Conservation (phyloP, 2,113 vertebrate species). For the Centropus unirufus region DNA sequence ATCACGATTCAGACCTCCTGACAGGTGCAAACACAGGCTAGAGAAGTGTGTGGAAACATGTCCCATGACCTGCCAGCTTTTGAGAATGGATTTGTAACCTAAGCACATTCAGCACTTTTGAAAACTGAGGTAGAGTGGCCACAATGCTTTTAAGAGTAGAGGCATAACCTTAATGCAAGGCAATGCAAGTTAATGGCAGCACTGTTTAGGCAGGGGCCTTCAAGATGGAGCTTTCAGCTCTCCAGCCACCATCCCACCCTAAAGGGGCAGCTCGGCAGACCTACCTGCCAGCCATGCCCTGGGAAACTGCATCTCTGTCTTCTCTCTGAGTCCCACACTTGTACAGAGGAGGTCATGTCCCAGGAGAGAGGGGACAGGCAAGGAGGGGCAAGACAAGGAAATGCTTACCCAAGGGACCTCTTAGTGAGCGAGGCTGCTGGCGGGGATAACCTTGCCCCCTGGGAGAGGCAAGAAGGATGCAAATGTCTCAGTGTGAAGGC, state of each 20-base stretch:
- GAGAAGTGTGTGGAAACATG: background rate
- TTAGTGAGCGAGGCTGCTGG: accelerated
- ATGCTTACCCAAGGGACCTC: background rate
- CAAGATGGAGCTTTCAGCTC: background rate
- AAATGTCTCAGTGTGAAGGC: background rate
- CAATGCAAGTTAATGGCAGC: background rate
- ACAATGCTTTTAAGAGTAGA: accelerated
- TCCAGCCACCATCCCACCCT: background rate
- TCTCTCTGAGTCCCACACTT: background rate
- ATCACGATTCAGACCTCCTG: background rate
- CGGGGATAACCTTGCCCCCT: background rate
- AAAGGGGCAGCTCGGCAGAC: background rate
- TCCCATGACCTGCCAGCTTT: background rate
- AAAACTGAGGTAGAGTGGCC: background rate
- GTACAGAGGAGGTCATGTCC: accelerated
- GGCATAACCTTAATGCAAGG: background rate
- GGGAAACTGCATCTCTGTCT: background rate
- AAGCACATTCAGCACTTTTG: background rate
- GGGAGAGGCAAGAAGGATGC: background rate
- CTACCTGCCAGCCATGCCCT: background rate
- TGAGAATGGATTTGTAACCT: background rate
- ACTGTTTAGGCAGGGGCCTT: background rate
- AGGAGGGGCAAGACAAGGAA: background rate
- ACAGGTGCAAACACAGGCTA: background rate
- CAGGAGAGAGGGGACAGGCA: accelerated